Conservation (phyloP, 2,797 vertebrate genomes). For the Sebastes variabilis region DNA sequence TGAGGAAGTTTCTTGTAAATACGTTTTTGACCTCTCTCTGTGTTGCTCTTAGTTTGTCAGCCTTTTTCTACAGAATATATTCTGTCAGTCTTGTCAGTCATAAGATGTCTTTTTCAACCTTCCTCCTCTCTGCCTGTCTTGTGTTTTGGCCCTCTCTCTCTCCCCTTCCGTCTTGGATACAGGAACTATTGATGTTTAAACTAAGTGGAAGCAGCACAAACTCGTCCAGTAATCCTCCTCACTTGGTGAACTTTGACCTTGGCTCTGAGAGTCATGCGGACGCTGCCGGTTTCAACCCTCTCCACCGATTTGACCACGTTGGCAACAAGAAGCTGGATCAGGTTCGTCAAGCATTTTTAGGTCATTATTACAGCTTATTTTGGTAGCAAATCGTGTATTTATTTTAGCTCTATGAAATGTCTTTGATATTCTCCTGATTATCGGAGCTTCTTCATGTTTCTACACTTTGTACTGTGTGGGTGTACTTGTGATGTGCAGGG, state of each 20-base stretch:
- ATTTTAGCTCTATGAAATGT: background rate
- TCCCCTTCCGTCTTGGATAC: conserved; percentile 25
- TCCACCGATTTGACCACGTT: conserved; percentile 84
- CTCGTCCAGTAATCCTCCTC: conserved; percentile 46
- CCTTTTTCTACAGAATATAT: conserved; percentile 13
- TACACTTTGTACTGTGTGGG: conserved; percentile 13
- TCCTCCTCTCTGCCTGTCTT: background rate
- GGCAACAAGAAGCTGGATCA: conserved; percentile 86
- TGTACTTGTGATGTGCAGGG: conserved; percentile 16
- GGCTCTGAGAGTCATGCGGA: conserved; percentile 45
- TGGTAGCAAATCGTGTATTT: background rate
- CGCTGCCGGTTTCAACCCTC: conserved; percentile 85
- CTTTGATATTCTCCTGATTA: background rate
- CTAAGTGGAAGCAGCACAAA: conserved; percentile 71
- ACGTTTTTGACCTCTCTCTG: conserved; percentile 30
- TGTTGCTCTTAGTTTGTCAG: background rate
- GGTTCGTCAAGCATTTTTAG: conserved; percentile 79
- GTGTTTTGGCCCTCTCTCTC: conserved; percentile 10
- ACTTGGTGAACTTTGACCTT: conserved; percentile 72
- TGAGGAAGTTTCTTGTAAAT: conserved; percentile 28
- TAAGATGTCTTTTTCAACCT: background rate
- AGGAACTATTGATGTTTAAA: conserved; percentile 88
- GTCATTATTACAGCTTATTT: background rate
- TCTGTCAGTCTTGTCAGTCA: conserved; percentile 17
- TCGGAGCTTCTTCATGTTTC: background rate